phyloP scores from a whole-genome alignment of 1,140 invertebrate genomes.

The Caenorhabditis briggsae region DNA sequence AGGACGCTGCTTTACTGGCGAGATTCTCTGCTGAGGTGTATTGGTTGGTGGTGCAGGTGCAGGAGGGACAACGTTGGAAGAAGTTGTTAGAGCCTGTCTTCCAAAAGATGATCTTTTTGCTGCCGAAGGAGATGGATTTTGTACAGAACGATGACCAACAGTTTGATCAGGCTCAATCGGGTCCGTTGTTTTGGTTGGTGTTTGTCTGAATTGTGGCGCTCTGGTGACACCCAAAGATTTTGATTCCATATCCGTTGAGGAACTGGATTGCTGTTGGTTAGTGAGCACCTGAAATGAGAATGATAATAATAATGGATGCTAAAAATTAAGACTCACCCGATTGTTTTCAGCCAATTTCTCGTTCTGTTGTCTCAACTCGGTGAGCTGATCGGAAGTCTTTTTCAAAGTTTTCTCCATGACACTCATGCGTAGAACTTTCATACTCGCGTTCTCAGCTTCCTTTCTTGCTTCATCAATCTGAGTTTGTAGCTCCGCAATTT shows the following conservation, averaged over 20 bases:
- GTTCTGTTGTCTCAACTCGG: constrained; percentile 24
- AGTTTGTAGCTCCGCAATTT: background rate
- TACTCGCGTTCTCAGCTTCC: background rate
- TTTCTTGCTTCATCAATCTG: background rate
- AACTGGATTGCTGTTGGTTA: background rate
- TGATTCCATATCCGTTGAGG: constrained; percentile 22
- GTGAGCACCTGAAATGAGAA: background rate
- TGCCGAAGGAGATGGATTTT: background rate
- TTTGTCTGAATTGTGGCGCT: background rate
- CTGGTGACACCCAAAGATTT: background rate
- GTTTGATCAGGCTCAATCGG: constrained; percentile 33
- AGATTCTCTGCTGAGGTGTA: background rate
- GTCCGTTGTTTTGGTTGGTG: background rate
- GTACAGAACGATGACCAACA: background rate
- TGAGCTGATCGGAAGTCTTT: background rate
- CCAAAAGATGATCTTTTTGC: background rate
- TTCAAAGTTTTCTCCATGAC: constrained; percentile 22
- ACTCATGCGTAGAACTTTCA: constrained; percentile 7
- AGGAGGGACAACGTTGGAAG: constrained; percentile 11
- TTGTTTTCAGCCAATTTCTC: background rate
- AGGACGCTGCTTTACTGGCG: background rate
- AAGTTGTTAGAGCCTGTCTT: background rate
- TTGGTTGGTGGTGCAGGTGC: constrained; percentile 6
- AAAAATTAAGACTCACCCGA: background rate
- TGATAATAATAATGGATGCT: background rate